A percentile compares a stretch with the other conserved stretches of the same genome.
phyloP scores from a whole-genome alignment of 2,888 invertebrate species.

The Hyppa rectilinea region DNA sequence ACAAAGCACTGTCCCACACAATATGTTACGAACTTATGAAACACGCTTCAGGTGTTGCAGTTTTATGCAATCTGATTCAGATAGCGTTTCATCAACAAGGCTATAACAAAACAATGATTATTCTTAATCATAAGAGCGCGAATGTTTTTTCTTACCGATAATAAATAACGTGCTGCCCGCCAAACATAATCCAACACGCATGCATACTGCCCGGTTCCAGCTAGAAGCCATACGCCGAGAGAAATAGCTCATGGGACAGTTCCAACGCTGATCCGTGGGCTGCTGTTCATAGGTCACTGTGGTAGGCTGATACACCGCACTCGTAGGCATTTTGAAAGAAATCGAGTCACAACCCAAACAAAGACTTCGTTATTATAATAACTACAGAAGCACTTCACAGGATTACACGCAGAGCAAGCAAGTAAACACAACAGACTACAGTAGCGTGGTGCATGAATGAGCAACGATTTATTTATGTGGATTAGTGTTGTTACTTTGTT shows the following conservation, averaged over 20 bases:
- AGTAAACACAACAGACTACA: conserved; percentile 66
- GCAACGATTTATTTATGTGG: conserved; percentile 64
- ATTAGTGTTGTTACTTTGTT: conserved; percentile 29
- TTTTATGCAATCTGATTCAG: conserved; percentile 45
- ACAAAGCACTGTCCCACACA: conserved; percentile 26
- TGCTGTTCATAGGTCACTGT: conserved; percentile 94
- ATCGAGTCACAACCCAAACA: conserved; percentile 65
- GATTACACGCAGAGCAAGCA: conserved; percentile 56
- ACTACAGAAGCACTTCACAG: conserved; percentile 59
- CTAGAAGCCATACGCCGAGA: conserved; percentile 88
- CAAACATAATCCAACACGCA: conserved; percentile 84
- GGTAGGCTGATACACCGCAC: conserved; percentile 95
- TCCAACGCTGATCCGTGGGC: conserved; percentile 90
- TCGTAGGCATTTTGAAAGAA: conserved; percentile 91
- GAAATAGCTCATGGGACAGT: conserved; percentile 90
- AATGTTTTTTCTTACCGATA: conserved; percentile 79
- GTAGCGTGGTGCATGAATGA: conserved; percentile 53
- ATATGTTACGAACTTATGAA: conserved; percentile 16
- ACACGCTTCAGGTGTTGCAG: conserved; percentile 24
- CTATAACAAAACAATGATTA: conserved; percentile 16
- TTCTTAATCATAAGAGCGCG: background rate
- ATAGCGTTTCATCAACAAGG: conserved; percentile 17
- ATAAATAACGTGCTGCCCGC: conserved; percentile 85
- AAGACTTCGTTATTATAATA: conserved; percentile 51
- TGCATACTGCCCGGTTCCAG: conserved; percentile 85